These are phyloP conservation scores for Diaprepes abbreviatus DNA, from an alignment of 2,888 invertebrate species.

Conservation along the genomic window DNA sequence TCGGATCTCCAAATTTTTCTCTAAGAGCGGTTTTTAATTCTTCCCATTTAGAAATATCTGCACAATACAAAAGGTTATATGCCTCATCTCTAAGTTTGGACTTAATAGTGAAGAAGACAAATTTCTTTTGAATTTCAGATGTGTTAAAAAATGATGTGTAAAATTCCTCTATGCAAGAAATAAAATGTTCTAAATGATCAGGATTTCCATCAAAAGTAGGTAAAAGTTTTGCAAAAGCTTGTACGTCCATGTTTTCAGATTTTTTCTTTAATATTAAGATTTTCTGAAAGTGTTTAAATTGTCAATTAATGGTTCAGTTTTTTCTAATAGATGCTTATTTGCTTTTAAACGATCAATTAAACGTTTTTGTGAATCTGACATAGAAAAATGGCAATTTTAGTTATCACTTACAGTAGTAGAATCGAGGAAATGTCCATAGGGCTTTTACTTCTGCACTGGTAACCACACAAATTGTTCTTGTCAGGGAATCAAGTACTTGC, in stretches of 20 bases:
- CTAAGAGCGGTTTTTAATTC: not conserved
- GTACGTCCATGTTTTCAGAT: not conserved
- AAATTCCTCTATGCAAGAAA: not conserved
- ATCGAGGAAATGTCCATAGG: too few relatives aligned
- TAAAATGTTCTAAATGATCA: conserved; percentile 18
- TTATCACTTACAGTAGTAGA: too few relatives aligned
- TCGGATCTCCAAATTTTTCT: conserved; percentile 25
- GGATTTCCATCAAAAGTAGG: conserved; percentile 1
- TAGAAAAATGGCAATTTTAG: too few relatives aligned
- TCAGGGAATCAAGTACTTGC: too few relatives aligned
- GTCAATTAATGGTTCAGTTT: too few relatives aligned
- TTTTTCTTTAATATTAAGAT: too few relatives aligned
- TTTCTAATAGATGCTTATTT: too few relatives aligned
- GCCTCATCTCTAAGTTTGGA: conserved; percentile 20
- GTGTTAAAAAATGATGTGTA: conserved; percentile 5
- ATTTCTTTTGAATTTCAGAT: not conserved
- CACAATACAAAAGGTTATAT: not conserved
- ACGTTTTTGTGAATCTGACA: too few relatives aligned
- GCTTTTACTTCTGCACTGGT: too few relatives aligned
- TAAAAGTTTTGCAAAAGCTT: conserved; percentile 21
- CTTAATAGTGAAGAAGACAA: conserved; percentile 7
- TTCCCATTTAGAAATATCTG: conserved; percentile 9
- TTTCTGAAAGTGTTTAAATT: too few relatives aligned
- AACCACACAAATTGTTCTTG: too few relatives aligned
- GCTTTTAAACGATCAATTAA: too few relatives aligned